Base-by-base conservation (phyloP, 1,140 invertebrate genomes). In the Drosophila gunungcola region DNA sequence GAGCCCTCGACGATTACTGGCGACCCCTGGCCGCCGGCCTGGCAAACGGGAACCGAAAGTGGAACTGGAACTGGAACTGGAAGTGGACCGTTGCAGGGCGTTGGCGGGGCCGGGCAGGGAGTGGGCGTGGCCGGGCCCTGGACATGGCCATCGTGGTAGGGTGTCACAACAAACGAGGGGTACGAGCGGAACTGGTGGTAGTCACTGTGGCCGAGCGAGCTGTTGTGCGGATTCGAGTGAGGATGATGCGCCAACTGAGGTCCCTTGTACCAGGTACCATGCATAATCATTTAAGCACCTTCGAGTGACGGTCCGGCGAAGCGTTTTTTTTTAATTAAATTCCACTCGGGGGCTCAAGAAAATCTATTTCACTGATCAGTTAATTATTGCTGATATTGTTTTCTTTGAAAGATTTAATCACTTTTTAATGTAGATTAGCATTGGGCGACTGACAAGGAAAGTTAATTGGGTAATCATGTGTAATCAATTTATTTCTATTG, bases 211-310 rank as follows among this genome's bases (percentile, higher is more conserved):
- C 68, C 72, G 39, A 70, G 69, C 32, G 39, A 54, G 52, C 58
- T 73, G 65, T 72, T 52, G 58, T 68, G 65, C 13, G 57, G 57
- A 61, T 68, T 57, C 64, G 80, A 79, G 73, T 91, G 90, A 78
- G 90, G 80, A 84, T 91, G 89, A 88, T 91, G 90, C 62, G 90
- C 82, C 90, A 91, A 74, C 81, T 91, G 90, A 78, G 90, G 90
- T 91, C 90, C 90, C 80, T 91, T 91, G 83, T 91, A 91, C 90
- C 90, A 91, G 70, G 90, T 91, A 91, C 90, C 90, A 91, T 91
- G 90, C 90, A 91, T 91, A 91, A 91, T 91, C 90, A 91, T 91
- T 90, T 91, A 91, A 82, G 42, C 75, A 55, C 36, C 65, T 68
- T 67, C 79, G 51, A 62, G 74, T 43, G 39, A 38, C 45, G 25